These are phyloP conservation scores for Piaya cayana DNA, from an alignment of 2,113 vertebrate species.

Conservation along the genomic window DNA sequence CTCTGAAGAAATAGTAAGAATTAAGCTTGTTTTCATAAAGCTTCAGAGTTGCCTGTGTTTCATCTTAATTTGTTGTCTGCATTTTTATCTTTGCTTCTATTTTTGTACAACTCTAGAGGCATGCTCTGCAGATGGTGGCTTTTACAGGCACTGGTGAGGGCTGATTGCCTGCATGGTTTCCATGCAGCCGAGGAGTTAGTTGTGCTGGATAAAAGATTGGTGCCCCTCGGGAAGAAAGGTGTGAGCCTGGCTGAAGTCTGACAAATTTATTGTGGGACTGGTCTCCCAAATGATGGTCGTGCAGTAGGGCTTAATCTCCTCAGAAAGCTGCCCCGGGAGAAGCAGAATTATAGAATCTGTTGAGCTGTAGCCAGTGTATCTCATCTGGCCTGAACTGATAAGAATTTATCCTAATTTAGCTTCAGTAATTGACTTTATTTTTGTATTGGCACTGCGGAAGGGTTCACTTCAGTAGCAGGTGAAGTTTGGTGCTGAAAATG, in stretches of 20 bases:
- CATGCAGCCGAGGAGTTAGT: background rate
- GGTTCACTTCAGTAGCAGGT: background rate
- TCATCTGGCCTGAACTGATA: background rate
- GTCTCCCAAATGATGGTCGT: background rate
- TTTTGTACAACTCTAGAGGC: background rate
- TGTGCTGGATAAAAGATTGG: background rate
- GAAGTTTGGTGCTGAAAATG: constrained; percentile 61
- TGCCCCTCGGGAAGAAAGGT: background rate
- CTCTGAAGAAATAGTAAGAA: background rate
- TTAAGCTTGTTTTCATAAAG: background rate
- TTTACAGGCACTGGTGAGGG: background rate
- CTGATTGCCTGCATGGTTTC: background rate
- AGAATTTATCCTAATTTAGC: constrained; percentile 43
- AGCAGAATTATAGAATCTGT: background rate
- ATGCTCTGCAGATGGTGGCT: background rate
- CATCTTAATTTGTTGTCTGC: background rate
- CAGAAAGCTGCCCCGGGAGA: background rate
- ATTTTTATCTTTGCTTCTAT: background rate
- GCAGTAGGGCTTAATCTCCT: background rate
- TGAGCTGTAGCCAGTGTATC: background rate
- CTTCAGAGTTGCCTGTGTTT: background rate
- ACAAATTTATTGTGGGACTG: background rate
- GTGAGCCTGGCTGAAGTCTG: background rate
- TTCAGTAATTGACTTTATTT: constrained; percentile 52
- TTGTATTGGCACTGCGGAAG: background rate